Evolutionary conservation across 2,797 vertebrate genomes (phyloP).

Genomic region (Hirundo rustica): DNA sequence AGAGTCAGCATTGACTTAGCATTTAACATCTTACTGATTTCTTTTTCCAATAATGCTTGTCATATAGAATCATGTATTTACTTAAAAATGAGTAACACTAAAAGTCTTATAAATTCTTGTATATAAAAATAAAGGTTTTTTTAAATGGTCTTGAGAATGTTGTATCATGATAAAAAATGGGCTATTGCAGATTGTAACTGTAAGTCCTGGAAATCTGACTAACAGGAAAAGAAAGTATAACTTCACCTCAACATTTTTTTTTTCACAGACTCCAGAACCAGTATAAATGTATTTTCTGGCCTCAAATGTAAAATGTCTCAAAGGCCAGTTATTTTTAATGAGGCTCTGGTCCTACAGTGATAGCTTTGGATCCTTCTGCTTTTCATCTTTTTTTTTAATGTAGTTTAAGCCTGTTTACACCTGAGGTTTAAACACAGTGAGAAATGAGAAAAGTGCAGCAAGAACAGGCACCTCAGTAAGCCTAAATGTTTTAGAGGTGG

Average conservation of each 20-base stretch:
- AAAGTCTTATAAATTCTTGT: background rate
- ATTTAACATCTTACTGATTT: background rate
- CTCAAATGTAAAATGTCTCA: background rate
- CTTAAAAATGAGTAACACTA: background rate
- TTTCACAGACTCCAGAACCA: background rate
- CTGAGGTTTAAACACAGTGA: background rate
- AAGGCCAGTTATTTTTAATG: background rate
- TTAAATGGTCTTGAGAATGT: background rate
- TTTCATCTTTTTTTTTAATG: background rate
- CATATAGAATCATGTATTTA: background rate
- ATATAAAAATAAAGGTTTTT: background rate
- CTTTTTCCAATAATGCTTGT: background rate
- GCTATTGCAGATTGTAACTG: background rate
- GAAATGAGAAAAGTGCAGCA: background rate
- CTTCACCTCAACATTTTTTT: background rate
- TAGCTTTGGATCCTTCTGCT: background rate
- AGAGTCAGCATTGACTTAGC: background rate
- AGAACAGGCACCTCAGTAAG: background rate
- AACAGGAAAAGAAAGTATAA: background rate
- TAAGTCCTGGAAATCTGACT: background rate
- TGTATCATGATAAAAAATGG: background rate
- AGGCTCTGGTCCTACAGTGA: fast-evolving
- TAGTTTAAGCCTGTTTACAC: background rate
- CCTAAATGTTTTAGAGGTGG: background rate
- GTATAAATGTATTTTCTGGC: background rate